Base-by-base conservation (phyloP, 2,797 vertebrate genomes). In the Oreochromis grahami region DNA sequence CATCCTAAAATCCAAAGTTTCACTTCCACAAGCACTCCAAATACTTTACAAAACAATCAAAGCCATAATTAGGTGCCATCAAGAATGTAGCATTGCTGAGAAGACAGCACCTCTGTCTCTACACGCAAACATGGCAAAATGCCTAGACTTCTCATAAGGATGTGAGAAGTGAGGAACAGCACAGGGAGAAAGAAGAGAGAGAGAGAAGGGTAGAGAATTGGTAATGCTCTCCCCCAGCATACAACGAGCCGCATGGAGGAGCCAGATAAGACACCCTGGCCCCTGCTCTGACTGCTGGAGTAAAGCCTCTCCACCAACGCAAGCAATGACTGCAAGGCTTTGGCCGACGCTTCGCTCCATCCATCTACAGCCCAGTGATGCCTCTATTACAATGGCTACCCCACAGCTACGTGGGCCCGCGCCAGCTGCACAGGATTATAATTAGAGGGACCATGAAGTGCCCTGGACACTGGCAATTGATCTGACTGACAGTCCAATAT, bases 401-500 rank as follows among this genome's bases (percentile, higher is more conserved):
- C 95, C 95, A 95, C 95, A 96, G 96, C 96, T 95, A 94, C 92
- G 91, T 87, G 89, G 94, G 93, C 93, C 94, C 86, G 82, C 89
- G 92, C 95, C 95, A 96, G 95, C 96, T 95, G 95, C 93, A 95
- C 93, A 90, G 89, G 94, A 96, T 96, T 97, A 96, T 96, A 96
- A 96, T 96, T 96, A 96, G 95, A 97, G 94, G 93, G 95, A 95
- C 94, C 95, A 94, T 96, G 95, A 96, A 96, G 95, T 95, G 96
- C 93, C 95, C 95, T 85, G 95, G 95, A 96, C 96, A 95, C 94
- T 95, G 93, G 95, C 95, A 95, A 96, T 96, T 96, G 96, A 97
- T 97, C 96, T 96, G 95, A 94, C 93, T 96, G 96, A 96, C 96
- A 96, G 96, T 92, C 95, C 96, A 95, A 96, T 96, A 96, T 96